Base-by-base conservation (phyloP, 1,140 invertebrate genomes). In the Rhagoletis pomonella region DNA sequence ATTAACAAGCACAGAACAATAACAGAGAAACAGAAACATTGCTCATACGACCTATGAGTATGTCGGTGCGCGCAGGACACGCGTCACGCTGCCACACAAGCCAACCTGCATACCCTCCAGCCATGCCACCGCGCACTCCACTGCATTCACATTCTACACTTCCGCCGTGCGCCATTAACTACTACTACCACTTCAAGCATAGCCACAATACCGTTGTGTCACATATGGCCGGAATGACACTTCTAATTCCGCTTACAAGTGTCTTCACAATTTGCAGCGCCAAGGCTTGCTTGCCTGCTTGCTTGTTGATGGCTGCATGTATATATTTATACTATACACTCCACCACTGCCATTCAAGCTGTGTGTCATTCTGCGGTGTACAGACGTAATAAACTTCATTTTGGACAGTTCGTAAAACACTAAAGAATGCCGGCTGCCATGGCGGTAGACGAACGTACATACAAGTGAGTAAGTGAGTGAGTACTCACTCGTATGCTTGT, bases 321-420 rank as follows among this genome's bases (percentile, higher is more conserved):
- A 59, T 47, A 44, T 65, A 59, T 44, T 12, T 58, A 58, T 14
- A 59, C 67, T 9, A 14, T 19, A 60, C 55, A 4, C 4, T 17
- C n/a, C 47, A 39, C 64, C 65, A 77, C 50, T 44, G 10, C 85
- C 85, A 86, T 77, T 29, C 44, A 47, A 85, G 69, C 86, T 58
- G 0, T 10, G 5, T 42, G 50, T 47, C 55, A 69, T 55, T 73
- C 14, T 73, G 55, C 55, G 85, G 69, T 65, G 65, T 77, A 85
- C 85, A 88, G 87, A 88, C 87, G 87, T 88, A 88, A 88, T 88
- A 88, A 88, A 88, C 87, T 88, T 88, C 87, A 88, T 73, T 87
- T 88, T 88, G 85, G 87, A 88, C 87, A 86, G 85, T 67, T 69
- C 84, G 67, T 86, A 88, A 88, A 84, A 88, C 87, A 86, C 65